phyloP scores from a whole-genome alignment of 2,888 invertebrate species.

The Cordilura impudica region DNA sequence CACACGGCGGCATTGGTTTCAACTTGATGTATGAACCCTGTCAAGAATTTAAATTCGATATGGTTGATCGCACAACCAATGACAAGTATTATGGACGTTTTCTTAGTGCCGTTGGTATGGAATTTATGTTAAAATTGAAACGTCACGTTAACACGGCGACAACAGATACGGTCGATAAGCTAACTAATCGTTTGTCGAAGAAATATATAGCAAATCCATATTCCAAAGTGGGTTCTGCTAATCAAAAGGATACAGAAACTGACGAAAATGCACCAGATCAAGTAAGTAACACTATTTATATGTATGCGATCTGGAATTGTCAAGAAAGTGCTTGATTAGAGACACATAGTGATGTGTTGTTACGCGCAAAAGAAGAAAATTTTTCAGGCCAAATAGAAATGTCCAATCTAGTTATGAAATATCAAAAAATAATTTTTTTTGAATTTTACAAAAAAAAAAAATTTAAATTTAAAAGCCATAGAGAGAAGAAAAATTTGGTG shows the following conservation, averaged over 20 bases:
- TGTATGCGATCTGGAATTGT: no score
- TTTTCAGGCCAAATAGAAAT: no score
- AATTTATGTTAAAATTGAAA: slow-evolving; percentile 64
- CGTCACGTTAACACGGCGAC: slow-evolving; percentile 22
- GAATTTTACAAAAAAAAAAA: no score
- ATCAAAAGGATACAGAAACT: background rate
- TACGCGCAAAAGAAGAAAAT: no score
- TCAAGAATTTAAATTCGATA: slow-evolving; percentile 65
- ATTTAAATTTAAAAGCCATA: no score
- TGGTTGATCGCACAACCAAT: slow-evolving; percentile 66
- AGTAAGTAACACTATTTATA: no score
- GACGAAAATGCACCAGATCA: slow-evolving; percentile 61
- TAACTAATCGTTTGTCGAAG: slow-evolving; percentile 41
- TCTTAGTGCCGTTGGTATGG: slow-evolving; percentile 70
- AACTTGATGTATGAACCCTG: slow-evolving; percentile 69
- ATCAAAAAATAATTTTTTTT: no score
- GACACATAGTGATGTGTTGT: no score
- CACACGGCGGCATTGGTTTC: slow-evolving; percentile 63
- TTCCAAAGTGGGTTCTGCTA: slow-evolving; percentile 52
- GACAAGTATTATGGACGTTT: slow-evolving; percentile 73
- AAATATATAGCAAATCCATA: slow-evolving; percentile 67
- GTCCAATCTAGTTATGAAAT: no score
- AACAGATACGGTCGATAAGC: slow-evolving; percentile 22
- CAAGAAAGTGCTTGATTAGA: no score
- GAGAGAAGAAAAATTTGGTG: no score